Percentiles rank a stretch among this genome's conserved stretches.
Conservation (phyloP, 1,140 invertebrate species). For the Macrobrachium rosenbergii region DNA sequence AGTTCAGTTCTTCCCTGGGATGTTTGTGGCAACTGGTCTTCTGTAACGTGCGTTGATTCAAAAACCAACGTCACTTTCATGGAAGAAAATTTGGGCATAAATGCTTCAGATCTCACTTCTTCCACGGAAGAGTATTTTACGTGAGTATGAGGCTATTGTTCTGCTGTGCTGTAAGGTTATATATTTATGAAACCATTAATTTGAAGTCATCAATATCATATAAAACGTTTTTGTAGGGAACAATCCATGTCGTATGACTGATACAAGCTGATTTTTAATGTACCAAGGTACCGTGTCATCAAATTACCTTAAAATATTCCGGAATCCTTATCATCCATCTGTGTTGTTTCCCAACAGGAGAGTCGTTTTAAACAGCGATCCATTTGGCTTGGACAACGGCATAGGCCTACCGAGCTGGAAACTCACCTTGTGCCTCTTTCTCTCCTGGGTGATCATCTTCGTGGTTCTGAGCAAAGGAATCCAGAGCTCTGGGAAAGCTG, state of each 20-base stretch:
- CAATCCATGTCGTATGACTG: too few species aligned
- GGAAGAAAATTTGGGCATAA: not conserved
- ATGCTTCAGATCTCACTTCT: not conserved
- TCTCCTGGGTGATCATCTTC: conserved; percentile 76
- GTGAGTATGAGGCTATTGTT: not conserved
- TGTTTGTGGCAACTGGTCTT: conserved; percentile 74
- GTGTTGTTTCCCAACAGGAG: not conserved
- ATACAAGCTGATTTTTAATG: too few species aligned
- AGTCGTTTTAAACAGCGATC: conserved; percentile 18
- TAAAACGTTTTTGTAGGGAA: too few species aligned
- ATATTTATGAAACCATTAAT: too few species aligned
- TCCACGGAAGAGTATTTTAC: conserved; percentile 27
- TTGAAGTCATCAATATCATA: too few species aligned
- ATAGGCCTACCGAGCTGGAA: conserved; percentile 74
- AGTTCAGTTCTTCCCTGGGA: conserved; percentile 81
- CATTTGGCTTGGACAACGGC: conserved; percentile 12
- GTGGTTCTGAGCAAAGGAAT: conserved; percentile 80
- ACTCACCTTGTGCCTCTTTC: conserved; percentile 74
- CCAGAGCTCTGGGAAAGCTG: conserved; percentile 77
- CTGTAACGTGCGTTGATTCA: not conserved
- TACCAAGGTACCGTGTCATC: too few species aligned
- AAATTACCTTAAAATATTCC: not conserved
- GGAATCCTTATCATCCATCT: not conserved
- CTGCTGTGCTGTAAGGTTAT: too few species aligned
- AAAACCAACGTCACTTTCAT: not conserved